Evolutionary conservation across 2,888 invertebrate genomes (phyloP).

Genomic region (Agrochola lychnidis): DNA sequence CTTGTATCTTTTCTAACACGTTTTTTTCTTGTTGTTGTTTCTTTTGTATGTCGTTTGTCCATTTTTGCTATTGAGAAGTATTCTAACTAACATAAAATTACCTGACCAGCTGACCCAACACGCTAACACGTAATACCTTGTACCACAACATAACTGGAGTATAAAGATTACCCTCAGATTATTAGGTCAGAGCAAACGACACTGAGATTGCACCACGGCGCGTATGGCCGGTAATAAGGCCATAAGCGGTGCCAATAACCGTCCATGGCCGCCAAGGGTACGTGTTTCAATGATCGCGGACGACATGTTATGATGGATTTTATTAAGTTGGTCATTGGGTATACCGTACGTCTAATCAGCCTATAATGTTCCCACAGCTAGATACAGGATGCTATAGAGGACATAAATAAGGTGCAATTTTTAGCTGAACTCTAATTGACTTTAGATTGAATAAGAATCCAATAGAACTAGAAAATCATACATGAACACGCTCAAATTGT

Average conservation of each 20-base stretch:
- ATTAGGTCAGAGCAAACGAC: constrained; percentile 64
- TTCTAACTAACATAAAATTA: neutral
- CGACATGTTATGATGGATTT: constrained; percentile 32
- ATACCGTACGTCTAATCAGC: neutral
- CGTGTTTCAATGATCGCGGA: constrained; percentile 49
- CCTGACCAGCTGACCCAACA: neutral
- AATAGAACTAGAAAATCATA: neutral
- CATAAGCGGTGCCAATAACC: constrained; percentile 59
- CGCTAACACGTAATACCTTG: constrained; percentile 14
- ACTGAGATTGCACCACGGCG: constrained; percentile 55
- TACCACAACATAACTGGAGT: constrained; percentile 45
- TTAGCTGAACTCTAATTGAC: neutral
- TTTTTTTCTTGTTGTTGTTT: neutral
- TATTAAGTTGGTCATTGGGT: constrained; percentile 14
- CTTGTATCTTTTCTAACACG: neutral
- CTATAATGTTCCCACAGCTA: too few species aligned
- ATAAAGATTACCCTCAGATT: constrained; percentile 60
- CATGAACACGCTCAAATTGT: too few species aligned
- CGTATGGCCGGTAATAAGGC: constrained; percentile 51
- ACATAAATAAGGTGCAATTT: neutral
- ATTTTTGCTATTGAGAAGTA: neutral
- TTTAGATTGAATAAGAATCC: neutral
- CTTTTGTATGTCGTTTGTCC: neutral
- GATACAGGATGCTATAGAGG: neutral
- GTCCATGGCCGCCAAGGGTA: constrained; percentile 33